These are phyloP conservation scores for Panulirus ornatus DNA, from an alignment of 1,140 invertebrate genomes.

Conservation along the genomic window DNA sequence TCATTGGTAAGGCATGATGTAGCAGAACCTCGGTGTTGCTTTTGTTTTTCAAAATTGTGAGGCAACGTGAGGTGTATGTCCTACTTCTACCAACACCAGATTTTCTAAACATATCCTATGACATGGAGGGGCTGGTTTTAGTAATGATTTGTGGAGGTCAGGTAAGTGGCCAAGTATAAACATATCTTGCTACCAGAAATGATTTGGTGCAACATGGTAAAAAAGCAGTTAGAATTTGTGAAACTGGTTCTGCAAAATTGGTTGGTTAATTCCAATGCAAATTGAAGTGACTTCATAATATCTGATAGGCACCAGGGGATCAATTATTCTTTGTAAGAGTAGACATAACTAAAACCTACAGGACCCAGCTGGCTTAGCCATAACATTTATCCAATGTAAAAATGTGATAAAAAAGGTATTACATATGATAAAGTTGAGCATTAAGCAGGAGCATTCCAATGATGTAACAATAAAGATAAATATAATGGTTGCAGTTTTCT, in stretches of 20 bases:
- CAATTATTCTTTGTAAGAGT: not conserved
- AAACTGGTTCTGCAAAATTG: not conserved
- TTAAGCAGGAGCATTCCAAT: constrained; percentile 6
- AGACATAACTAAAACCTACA: not conserved
- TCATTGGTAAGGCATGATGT: constrained; percentile 1
- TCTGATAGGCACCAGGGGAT: constrained; percentile 11
- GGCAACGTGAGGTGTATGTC: not conserved
- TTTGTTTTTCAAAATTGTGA: not conserved
- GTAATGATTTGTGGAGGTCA: not conserved
- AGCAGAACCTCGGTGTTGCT: not conserved
- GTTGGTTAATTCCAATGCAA: not conserved
- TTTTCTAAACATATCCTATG: not conserved
- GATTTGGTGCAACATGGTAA: not conserved
- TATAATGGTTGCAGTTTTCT: not conserved
- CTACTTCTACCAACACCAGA: not conserved
- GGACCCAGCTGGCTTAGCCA: not conserved
- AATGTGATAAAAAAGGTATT: not conserved
- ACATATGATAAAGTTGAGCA: not conserved
- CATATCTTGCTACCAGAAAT: not conserved
- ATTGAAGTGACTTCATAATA: not conserved
- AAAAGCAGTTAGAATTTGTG: not conserved
- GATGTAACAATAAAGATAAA: not conserved
- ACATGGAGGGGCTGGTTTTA: constrained; percentile 2
- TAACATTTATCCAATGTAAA: not conserved
- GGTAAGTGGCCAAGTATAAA: not conserved